These are phyloP conservation scores for Eclectus roratus DNA, from an alignment of 2,113 vertebrate species.

Conservation along the genomic window DNA sequence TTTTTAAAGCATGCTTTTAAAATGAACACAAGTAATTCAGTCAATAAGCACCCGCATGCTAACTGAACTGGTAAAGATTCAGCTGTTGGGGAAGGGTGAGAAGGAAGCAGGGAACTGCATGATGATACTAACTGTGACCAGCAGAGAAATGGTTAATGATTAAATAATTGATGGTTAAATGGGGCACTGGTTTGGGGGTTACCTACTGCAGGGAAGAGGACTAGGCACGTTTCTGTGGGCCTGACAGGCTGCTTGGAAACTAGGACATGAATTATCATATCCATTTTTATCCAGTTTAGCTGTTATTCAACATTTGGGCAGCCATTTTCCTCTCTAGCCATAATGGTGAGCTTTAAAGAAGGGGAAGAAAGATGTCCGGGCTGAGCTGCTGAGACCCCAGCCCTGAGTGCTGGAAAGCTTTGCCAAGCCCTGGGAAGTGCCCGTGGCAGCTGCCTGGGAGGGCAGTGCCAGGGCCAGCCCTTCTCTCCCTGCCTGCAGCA, in stretches of 20 bases:
- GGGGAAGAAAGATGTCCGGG: rapidly evolving
- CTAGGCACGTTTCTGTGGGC: background rate
- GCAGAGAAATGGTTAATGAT: background rate
- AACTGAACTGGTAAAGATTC: background rate
- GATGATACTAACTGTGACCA: background rate
- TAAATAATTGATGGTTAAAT: background rate
- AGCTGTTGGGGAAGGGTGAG: background rate
- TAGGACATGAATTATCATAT: background rate
- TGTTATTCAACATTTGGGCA: background rate
- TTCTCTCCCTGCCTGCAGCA: rapidly evolving
- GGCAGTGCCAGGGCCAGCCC: background rate
- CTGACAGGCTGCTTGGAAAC: background rate
- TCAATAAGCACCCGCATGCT: rapidly evolving
- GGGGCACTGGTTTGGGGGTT: background rate
- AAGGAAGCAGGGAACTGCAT: background rate
- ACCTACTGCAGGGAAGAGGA: background rate
- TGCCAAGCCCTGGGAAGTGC: background rate
- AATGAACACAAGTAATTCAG: background rate
- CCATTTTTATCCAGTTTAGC: background rate
- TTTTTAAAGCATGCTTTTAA: background rate
- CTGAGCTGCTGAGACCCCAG: background rate
- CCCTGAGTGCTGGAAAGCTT: background rate
- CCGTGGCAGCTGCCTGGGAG: background rate
- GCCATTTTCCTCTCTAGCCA: background rate
- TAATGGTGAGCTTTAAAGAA: background rate